These are phyloP conservation scores for Syngnathus acus DNA, from an alignment of 2,797 vertebrate genomes.

Conservation along the genomic window DNA sequence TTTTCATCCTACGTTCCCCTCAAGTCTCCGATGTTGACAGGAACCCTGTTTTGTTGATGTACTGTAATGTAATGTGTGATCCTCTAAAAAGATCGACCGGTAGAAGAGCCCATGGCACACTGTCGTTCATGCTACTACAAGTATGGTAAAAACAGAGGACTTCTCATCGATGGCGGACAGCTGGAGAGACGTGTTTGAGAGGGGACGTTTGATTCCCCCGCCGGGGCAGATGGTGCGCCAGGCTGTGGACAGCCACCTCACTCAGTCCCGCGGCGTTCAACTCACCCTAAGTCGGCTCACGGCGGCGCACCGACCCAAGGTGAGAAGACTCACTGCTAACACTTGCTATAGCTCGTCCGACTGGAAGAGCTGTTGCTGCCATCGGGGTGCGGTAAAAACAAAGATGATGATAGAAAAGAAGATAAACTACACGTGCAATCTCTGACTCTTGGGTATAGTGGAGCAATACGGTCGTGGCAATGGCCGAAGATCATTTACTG, in stretches of 20 bases:
- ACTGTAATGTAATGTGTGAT: not conserved
- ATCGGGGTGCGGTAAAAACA: not conserved
- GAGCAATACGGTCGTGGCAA: no score
- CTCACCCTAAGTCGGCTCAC: conserved; percentile 67
- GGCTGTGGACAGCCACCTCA: conserved; percentile 38
- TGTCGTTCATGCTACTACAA: not conserved
- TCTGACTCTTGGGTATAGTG: no score
- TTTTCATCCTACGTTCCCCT: no score
- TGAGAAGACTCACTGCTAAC: conserved; percentile 10
- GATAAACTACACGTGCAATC: no score
- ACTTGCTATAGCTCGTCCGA: not conserved
- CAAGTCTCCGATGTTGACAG: not conserved
- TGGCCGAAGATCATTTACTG: no score
- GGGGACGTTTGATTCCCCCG: conserved; percentile 62
- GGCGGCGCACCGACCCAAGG: conserved; percentile 53
- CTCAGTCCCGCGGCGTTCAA: conserved; percentile 62
- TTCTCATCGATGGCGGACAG: conserved; percentile 39
- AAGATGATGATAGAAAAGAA: not conserved
- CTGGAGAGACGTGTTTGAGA: conserved; percentile 69
- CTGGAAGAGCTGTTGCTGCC: not conserved
- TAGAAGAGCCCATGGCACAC: not conserved
- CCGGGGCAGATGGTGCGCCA: conserved; percentile 64
- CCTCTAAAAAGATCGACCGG: not conserved
- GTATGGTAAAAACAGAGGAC: conserved; percentile 33
- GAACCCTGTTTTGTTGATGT: not conserved